Percentiles rank a stretch among this genome's conserved stretches.
Conservation (phyloP, 2,113 vertebrate genomes). For the Misgurnus mizolepis region DNA sequence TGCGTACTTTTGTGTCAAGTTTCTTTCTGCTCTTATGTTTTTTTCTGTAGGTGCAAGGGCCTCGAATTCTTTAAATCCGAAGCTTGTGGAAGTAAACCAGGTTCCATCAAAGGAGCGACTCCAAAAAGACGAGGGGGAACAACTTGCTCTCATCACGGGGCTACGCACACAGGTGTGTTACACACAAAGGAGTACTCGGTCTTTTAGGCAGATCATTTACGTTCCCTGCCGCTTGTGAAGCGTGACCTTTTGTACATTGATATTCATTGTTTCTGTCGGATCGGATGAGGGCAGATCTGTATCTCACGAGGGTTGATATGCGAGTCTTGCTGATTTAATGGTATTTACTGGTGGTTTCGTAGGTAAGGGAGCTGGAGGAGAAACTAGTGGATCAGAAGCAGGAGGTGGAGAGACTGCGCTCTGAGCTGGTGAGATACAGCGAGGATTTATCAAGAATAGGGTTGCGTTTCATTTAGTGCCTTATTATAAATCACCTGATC, state of each 20-base stretch:
- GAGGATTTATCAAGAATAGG: background rate
- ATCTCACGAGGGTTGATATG: background rate
- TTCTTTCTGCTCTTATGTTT: background rate
- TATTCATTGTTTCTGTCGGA: slow-evolving; percentile 13
- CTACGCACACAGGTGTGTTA: slow-evolving; percentile 82
- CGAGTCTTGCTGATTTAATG: background rate
- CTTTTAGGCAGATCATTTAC: slow-evolving; percentile 14
- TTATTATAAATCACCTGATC: background rate
- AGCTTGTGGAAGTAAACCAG: slow-evolving; percentile 76
- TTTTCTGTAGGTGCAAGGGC: slow-evolving; percentile 56
- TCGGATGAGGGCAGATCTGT: background rate
- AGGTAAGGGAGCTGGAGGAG: slow-evolving; percentile 87
- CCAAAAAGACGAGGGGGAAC: slow-evolving; percentile 69
- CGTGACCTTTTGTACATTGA: background rate
- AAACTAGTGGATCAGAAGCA: slow-evolving; percentile 83
- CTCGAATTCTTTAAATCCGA: slow-evolving; percentile 59
- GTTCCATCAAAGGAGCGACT: slow-evolving; percentile 69
- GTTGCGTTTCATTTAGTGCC: background rate
- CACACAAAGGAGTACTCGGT: background rate
- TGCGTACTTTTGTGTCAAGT: background rate
- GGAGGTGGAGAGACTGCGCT: slow-evolving; percentile 86
- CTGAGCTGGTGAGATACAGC: slow-evolving; percentile 79
- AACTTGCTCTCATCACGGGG: slow-evolving; percentile 70
- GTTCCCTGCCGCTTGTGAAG: background rate
- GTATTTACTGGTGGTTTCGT: background rate